Percentiles rank a stretch among this genome's conserved stretches.
These are phyloP conservation scores for Epinephelus cyanopodus DNA, from an alignment of 2,113 vertebrate species.

Conservation along the genomic window DNA sequence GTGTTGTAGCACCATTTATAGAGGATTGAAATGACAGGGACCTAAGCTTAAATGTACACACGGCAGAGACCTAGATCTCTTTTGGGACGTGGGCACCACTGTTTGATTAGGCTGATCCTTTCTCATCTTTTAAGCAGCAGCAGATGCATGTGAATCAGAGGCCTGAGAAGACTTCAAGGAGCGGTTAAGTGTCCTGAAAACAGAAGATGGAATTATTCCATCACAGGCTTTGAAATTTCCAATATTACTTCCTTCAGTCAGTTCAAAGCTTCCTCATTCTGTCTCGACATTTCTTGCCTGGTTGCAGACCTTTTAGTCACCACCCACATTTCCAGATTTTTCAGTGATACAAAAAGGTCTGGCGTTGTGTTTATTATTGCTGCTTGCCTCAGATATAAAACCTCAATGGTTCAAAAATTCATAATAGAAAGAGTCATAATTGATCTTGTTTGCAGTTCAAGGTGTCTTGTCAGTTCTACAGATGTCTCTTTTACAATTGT, in stretches of 20 bases:
- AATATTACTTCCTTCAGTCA: neutral
- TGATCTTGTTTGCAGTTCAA: no score
- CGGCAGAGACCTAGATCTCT: neutral
- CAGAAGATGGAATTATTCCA: conserved; percentile 31
- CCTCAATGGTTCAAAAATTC: no score
- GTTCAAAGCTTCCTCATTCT: neutral
- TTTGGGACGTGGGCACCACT: neutral
- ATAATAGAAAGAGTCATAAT: no score
- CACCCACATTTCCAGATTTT: neutral
- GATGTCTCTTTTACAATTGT: no score
- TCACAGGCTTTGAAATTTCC: conserved; percentile 31
- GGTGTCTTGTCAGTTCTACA: no score
- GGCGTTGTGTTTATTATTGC: no score
- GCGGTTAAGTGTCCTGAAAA: conserved; percentile 25
- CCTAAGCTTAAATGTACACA: conserved; percentile 13
- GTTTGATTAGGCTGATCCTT: conserved; percentile 43
- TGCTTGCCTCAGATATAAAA: no score
- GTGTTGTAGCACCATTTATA: neutral
- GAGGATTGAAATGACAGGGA: conserved; percentile 21
- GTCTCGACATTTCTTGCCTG: neutral
- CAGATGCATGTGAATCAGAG: conserved; percentile 50
- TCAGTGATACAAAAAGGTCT: neutral
- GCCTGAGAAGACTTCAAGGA: conserved; percentile 12
- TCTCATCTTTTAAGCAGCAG: conserved; percentile 47
- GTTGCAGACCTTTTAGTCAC: neutral